Evolutionary conservation across 2,113 vertebrate genomes (phyloP).

Genomic region (Gobius niger): DNA sequence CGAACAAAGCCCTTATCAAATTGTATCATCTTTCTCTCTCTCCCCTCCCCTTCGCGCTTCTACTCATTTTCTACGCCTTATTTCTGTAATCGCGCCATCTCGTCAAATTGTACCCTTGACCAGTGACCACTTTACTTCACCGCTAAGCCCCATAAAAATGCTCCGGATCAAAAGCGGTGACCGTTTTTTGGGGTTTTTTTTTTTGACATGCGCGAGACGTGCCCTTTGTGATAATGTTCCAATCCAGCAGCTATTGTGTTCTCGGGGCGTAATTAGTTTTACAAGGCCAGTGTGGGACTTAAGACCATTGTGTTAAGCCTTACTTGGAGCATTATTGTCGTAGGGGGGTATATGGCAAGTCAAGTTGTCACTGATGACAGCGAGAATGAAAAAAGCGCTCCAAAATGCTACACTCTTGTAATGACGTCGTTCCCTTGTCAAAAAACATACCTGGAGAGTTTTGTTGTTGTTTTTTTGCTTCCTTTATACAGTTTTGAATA

Average conservation of each 20-base stretch:
- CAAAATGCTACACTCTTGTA: background rate
- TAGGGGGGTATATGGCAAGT: background rate
- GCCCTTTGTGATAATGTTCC: constrained; percentile 12
- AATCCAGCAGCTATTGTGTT: constrained; percentile 18
- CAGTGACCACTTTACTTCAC: constrained; percentile 20
- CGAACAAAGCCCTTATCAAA: constrained; percentile 64
- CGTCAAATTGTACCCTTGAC: constrained; percentile 17
- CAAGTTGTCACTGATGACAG: background rate
- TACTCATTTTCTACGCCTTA: constrained; percentile 64
- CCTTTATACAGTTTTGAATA: too few relatives aligned
- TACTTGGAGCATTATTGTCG: background rate
- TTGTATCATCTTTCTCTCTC: constrained; percentile 32
- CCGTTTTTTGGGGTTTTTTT: background rate
- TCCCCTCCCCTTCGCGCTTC: constrained; percentile 20
- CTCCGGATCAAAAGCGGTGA: constrained; percentile 18
- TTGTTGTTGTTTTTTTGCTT: too few relatives aligned
- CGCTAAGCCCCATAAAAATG: constrained; percentile 18
- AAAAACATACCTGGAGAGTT: too few relatives aligned
- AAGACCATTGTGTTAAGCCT: constrained; percentile 11
- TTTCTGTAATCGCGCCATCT: constrained; percentile 70
- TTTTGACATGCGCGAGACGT: constrained; percentile 26
- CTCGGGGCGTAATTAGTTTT: constrained; percentile 16
- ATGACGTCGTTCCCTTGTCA: too few relatives aligned
- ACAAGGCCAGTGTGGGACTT: constrained; percentile 18
- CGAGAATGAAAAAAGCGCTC: background rate